These are phyloP conservation scores for Hybognathus amarus DNA, from an alignment of 2,797 vertebrate genomes.

Conservation along the genomic window DNA sequence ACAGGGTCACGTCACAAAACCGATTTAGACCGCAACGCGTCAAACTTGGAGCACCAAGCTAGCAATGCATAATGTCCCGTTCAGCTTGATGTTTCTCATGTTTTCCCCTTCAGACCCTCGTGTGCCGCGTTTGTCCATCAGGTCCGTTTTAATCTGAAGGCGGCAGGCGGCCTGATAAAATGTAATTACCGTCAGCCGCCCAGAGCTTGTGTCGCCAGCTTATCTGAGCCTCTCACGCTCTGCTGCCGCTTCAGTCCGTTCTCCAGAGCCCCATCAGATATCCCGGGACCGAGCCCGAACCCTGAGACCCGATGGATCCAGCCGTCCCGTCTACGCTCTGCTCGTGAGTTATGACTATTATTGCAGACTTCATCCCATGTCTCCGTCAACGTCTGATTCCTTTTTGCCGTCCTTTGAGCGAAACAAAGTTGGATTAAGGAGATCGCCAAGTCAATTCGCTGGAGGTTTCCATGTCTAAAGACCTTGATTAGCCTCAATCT, in stretches of 20 bases:
- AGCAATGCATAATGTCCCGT: background rate
- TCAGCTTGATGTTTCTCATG: background rate
- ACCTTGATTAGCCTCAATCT: constrained; percentile 47
- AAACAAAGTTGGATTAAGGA: constrained; percentile 29
- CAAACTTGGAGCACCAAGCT: background rate
- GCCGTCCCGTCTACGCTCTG: background rate
- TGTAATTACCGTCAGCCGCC: constrained; percentile 30
- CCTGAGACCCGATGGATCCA: background rate
- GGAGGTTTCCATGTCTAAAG: constrained; percentile 29
- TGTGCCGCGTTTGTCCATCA: background rate
- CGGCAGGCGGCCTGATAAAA: constrained; percentile 37
- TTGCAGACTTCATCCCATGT: background rate
- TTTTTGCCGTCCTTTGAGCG: background rate
- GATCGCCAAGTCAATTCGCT: constrained; percentile 17
- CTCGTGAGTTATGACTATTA: constrained; percentile 12
- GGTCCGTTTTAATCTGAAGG: constrained; percentile 28
- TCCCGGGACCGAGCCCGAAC: background rate
- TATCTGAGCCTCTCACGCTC: constrained; percentile 39
- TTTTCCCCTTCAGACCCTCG: constrained; percentile 11
- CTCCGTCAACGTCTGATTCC: background rate
- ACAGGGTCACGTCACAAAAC: too few relatives aligned
- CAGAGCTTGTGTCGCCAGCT: constrained; percentile 42
- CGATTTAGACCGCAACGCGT: background rate
- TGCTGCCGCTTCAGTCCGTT: background rate
- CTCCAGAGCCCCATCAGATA: constrained; percentile 36